These are phyloP conservation scores for Diceros bicornis DNA, from an alignment of 2,797 vertebrate genomes.

Conservation along the genomic window DNA sequence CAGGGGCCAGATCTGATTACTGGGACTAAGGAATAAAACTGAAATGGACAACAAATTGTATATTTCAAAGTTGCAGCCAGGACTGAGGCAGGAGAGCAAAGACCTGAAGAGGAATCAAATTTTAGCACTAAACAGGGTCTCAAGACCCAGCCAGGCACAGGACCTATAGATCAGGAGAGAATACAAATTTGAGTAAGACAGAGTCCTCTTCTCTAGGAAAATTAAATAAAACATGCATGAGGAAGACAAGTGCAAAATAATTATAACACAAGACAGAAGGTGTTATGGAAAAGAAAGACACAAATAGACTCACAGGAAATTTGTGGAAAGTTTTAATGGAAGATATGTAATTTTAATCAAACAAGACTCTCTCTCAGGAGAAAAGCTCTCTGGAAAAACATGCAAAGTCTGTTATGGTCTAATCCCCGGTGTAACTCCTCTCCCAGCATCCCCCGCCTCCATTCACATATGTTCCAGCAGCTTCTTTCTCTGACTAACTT, in stretches of 20 bases:
- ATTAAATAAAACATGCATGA: conserved; percentile 24
- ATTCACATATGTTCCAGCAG: not conserved
- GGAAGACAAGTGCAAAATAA: not conserved
- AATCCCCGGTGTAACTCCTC: not conserved
- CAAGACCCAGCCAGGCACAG: not conserved
- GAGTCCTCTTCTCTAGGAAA: conserved; percentile 46
- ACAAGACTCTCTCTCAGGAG: not conserved
- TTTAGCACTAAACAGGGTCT: not conserved
- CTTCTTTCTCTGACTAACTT: not conserved
- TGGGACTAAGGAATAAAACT: not conserved
- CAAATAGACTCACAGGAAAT: not conserved
- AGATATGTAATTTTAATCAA: conserved; percentile 21
- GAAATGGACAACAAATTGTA: not conserved
- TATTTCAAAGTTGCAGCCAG: not conserved
- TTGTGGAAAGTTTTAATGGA: not conserved
- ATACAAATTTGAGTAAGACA: not conserved
- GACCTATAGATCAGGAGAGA: not conserved
- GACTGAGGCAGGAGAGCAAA: not conserved
- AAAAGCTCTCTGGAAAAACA: conserved; percentile 15
- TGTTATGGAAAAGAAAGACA: not conserved
- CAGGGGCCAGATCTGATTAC: not conserved
- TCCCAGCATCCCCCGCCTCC: not conserved
- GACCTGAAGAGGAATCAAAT: not conserved
- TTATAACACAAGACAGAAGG: conserved; percentile 37
- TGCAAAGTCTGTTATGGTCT: not conserved